Conservation (phyloP, 2,888 invertebrate genomes). For the Pachycephus smyrnensis region DNA sequence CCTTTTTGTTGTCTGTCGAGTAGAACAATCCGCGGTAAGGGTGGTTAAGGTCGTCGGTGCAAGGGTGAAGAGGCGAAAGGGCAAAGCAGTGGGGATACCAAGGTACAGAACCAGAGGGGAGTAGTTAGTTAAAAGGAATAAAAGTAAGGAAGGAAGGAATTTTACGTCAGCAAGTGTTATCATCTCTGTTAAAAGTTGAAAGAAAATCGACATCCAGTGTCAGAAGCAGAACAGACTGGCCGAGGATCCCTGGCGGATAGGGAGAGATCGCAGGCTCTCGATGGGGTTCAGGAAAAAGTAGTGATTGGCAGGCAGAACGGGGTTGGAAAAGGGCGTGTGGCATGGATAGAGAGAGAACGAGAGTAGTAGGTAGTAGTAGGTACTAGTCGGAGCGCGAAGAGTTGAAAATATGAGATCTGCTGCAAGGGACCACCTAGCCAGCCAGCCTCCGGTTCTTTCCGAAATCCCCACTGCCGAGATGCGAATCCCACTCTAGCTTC, state of each 20-base stretch:
- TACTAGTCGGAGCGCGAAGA: constrained; percentile 41
- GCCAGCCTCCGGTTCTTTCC: constrained; percentile 65
- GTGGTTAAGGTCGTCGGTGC: neutral
- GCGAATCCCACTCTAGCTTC: constrained; percentile 28
- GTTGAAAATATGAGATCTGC: constrained; percentile 65
- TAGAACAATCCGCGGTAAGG: neutral
- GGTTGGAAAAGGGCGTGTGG: constrained; percentile 58
- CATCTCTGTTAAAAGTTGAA: neutral
- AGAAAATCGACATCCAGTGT: neutral
- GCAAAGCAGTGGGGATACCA: neutral
- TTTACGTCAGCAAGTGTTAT: neutral
- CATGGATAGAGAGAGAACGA: constrained; percentile 26
- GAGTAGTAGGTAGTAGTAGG: constrained; percentile 30
- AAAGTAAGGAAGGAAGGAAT: neutral
- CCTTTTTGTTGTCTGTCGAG: neutral
- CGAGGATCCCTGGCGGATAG: neutral
- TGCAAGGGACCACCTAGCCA: constrained; percentile 63
- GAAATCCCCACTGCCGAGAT: constrained; percentile 37
- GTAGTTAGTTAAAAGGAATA: neutral
- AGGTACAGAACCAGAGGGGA: neutral
- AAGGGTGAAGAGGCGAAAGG: neutral
- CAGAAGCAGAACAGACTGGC: neutral
- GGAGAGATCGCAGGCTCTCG: neutral
- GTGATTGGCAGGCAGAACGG: constrained; percentile 63
- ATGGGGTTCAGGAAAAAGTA: constrained; percentile 43